These are phyloP conservation scores for Chondrosia reniformis DNA, from an alignment of 37 sponge, comb jelly and placozoan species.

Conservation along the genomic window DNA sequence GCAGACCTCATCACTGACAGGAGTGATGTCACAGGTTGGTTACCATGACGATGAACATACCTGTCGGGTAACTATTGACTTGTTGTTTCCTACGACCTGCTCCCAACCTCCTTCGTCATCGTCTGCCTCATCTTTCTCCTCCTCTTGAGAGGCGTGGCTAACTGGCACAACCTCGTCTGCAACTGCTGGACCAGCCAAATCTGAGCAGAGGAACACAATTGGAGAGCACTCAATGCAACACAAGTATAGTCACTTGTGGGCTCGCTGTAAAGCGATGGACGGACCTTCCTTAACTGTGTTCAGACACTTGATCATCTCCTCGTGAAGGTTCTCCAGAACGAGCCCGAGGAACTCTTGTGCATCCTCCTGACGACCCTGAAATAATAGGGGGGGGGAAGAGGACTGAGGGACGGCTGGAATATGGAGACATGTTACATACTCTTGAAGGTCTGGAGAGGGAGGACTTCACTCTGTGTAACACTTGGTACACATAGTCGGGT, in stretches of 20 bases:
- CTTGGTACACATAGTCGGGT: conserved; percentile 66
- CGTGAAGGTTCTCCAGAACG: conserved; percentile 84
- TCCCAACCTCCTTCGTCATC: conserved; percentile 80
- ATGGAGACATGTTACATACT: not conserved
- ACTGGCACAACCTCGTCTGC: too few relatives aligned
- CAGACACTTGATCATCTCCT: conserved; percentile 81
- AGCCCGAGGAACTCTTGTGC: conserved; percentile 96
- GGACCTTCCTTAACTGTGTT: conserved; percentile 24
- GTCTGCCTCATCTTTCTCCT: not conserved
- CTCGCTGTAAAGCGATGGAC: too few relatives aligned
- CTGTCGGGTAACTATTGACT: conserved; percentile 83
- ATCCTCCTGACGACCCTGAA: conserved; percentile 92
- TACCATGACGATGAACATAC: conserved; percentile 12
- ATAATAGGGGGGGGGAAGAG: not conserved
- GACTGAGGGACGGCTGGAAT: too few relatives aligned
- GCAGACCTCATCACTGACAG: too few relatives aligned
- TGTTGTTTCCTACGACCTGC: conserved; percentile 92
- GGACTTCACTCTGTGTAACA: conserved; percentile 62
- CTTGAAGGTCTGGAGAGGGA: conserved; percentile 30
- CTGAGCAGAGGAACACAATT: not conserved
- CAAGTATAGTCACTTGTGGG: too few relatives aligned
- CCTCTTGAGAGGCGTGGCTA: not conserved
- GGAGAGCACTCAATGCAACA: too few relatives aligned
- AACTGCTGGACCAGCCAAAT: too few relatives aligned
- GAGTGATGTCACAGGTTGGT: not conserved